A percentile compares a stretch with the other conserved stretches of the same genome.
phyloP scores from a whole-genome alignment of 2,888 invertebrate species.

The Phyllotreta cruciferae region DNA sequence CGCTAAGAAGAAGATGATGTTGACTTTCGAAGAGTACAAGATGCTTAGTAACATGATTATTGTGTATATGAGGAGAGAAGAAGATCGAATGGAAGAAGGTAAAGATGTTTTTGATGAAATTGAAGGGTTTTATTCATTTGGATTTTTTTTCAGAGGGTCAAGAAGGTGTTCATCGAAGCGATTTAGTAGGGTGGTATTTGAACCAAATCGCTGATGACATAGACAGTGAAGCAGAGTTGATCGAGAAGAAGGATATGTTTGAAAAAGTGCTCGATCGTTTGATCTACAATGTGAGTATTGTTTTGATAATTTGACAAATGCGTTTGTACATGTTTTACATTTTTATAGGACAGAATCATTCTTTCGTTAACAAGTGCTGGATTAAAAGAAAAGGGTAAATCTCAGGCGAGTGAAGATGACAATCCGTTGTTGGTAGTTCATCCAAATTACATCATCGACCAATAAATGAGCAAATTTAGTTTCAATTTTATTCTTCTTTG shows the following conservation, averaged over 20 bases:
- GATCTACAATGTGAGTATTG: constrained; percentile 75
- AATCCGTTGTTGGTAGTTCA: constrained; percentile 93
- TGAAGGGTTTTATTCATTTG: too few relatives aligned
- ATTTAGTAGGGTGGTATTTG: constrained; percentile 93
- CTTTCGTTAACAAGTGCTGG: constrained; percentile 72
- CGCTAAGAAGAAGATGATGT: constrained; percentile 74
- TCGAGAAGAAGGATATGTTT: constrained; percentile 86
- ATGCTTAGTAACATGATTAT: constrained; percentile 90
- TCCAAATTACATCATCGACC: constrained; percentile 91
- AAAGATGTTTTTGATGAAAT: too few relatives aligned
- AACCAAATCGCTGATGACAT: constrained; percentile 86
- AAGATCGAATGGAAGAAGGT: constrained; percentile 73
- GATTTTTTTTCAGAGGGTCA: too few relatives aligned
- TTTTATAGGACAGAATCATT: constrained; percentile 80
- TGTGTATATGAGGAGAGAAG: constrained; percentile 86
- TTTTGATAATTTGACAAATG: constrained; percentile 11
- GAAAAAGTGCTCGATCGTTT: constrained; percentile 95
- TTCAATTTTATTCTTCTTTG: too few relatives aligned
- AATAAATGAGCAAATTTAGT: too few relatives aligned
- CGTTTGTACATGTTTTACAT: constrained; percentile 34
- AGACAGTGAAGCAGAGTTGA: constrained; percentile 88
- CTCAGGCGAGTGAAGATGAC: constrained; percentile 76
- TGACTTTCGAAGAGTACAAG: constrained; percentile 95
- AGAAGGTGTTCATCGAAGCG: constrained; percentile 78
- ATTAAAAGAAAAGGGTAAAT: constrained; percentile 61